A percentile compares a stretch with the other conserved stretches of the same genome.
Evolutionary conservation across 64 coral and sea anemone species (phyloP).

Genomic region (Pocillopora verrucosa): DNA sequence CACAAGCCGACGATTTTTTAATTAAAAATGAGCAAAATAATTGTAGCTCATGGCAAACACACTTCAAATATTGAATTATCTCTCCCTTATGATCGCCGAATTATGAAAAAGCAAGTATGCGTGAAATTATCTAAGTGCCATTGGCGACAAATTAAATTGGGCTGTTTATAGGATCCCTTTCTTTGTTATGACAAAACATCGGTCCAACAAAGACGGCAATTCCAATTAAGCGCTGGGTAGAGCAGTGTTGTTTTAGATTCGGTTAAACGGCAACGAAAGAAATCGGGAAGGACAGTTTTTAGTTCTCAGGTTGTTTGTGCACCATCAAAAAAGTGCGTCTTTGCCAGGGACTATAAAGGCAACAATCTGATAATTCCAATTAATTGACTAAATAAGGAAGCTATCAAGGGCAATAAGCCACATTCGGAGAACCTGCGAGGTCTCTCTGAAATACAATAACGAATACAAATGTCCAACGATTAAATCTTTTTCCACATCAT

Average conservation of each 20-base stretch:
- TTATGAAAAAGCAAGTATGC: constrained; percentile 31
- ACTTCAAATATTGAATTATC: neutral
- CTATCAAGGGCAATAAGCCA: neutral
- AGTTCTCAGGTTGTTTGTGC: neutral
- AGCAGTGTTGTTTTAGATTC: neutral
- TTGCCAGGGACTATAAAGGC: neutral
- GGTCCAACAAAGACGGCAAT: constrained; percentile 28
- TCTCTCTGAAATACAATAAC: constrained; percentile 4
- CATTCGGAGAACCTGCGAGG: neutral
- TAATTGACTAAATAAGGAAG: constrained; percentile 13
- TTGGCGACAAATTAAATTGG: constrained; percentile 30
- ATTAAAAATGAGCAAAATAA: constrained; percentile 3
- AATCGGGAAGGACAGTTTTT: no score
- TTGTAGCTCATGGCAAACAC: neutral
- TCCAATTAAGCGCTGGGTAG: constrained; percentile 26
- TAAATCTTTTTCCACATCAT: constrained; percentile 42
- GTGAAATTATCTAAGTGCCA: constrained; percentile 22
- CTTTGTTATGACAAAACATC: constrained; percentile 22
- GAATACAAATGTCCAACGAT: neutral
- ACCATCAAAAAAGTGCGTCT: neutral
- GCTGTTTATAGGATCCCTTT: constrained; percentile 31
- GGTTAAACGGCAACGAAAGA: neutral
- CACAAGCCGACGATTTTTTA: constrained; percentile 9
- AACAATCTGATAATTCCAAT: neutral
- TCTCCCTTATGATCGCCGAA: neutral